Percentiles rank a stretch among this genome's conserved stretches.
phyloP scores from a whole-genome alignment of 2,797 vertebrate genomes.

The Tangara arthus region DNA sequence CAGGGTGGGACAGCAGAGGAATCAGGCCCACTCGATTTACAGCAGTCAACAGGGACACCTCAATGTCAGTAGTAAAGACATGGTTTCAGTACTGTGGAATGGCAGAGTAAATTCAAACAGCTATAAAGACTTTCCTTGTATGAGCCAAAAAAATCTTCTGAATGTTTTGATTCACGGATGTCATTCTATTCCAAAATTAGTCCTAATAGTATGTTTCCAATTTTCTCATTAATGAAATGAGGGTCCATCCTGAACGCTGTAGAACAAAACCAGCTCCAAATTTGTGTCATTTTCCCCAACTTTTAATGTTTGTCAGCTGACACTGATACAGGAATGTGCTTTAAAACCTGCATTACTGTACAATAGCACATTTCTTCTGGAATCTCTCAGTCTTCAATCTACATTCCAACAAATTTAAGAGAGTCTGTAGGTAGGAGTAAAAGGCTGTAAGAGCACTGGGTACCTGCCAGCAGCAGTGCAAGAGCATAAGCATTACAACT shows the following conservation, averaged over 20 bases:
- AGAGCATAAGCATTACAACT: neutral
- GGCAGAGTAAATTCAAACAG: neutral
- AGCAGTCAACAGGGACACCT: neutral
- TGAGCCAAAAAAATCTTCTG: neutral
- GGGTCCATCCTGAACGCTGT: neutral
- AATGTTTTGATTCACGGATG: neutral
- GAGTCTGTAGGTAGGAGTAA: neutral
- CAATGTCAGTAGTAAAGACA: neutral
- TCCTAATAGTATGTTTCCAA: neutral
- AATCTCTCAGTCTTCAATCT: neutral
- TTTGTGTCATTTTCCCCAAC: neutral
- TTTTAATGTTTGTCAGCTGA: neutral
- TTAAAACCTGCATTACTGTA: neutral
- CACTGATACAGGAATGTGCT: neutral
- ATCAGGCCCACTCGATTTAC: neutral
- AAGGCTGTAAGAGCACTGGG: rapidly evolving
- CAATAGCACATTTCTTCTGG: neutral
- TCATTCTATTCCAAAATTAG: neutral
- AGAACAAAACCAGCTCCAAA: neutral
- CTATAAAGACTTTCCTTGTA: neutral
- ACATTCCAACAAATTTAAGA: neutral
- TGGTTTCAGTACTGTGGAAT: neutral
- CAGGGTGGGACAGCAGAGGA: neutral
- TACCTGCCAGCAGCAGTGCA: neutral
- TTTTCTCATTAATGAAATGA: neutral